Evolutionary conservation across 2,113 vertebrate genomes (phyloP).

Genomic region (Antennarius striatus): DNA sequence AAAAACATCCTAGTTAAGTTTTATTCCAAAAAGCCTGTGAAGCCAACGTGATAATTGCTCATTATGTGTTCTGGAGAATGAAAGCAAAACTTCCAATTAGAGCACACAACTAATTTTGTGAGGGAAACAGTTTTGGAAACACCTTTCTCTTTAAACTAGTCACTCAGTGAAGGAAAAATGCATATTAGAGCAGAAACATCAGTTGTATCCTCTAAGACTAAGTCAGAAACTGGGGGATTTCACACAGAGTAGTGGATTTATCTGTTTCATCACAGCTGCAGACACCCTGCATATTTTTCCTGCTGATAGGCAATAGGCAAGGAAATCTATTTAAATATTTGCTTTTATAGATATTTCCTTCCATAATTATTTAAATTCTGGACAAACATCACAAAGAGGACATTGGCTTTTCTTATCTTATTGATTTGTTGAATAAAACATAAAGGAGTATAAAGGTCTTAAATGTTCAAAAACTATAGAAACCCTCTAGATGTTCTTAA

Average conservation of each 20-base stretch:
- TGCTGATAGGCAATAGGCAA: constrained; percentile 50
- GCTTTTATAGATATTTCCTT: constrained; percentile 29
- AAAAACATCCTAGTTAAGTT: constrained; percentile 37
- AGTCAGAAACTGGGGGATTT: constrained; percentile 51
- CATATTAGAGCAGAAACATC: constrained; percentile 37
- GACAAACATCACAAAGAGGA: constrained; percentile 22
- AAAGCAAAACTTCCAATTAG: constrained; percentile 40
- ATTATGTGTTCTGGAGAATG: constrained; percentile 27
- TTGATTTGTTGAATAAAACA: constrained; percentile 19
- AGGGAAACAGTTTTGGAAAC: constrained; percentile 28
- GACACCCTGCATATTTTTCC: constrained; percentile 18
- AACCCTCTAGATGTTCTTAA: background rate
- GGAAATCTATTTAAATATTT: constrained; percentile 56
- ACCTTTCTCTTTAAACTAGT: constrained; percentile 42
- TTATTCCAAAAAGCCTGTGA: constrained; percentile 16
- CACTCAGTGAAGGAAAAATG: constrained; percentile 34
- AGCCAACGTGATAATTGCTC: constrained; percentile 27
- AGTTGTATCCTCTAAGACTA: constrained; percentile 49
- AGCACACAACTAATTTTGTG: constrained; percentile 36
- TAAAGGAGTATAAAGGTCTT: background rate
- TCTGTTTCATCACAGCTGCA: constrained; percentile 55
- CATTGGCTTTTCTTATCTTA: constrained; percentile 5
- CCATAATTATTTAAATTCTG: constrained; percentile 31
- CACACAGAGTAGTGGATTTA: constrained; percentile 45
- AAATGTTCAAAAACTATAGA: constrained; percentile 2